A percentile compares a stretch with the other conserved stretches of the same genome.
Evolutionary conservation across 1,140 invertebrate species (phyloP).

Genomic region (Maconellicoccus hirsutus): DNA sequence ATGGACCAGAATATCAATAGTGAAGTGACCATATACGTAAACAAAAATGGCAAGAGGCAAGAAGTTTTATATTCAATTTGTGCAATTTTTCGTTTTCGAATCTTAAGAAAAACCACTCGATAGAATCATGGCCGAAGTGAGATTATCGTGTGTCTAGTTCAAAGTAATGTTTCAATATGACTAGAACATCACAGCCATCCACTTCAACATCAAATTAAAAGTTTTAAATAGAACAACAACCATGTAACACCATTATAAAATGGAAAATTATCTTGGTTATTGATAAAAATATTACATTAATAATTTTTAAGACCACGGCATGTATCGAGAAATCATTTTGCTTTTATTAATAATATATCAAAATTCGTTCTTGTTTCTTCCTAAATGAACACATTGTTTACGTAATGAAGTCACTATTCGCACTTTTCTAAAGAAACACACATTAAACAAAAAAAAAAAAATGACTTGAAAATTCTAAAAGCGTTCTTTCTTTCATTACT

Average conservation of each 20-base stretch:
- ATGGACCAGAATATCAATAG: constrained; percentile 8
- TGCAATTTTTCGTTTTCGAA: background rate
- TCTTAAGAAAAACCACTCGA: no score
- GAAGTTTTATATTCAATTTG: background rate
- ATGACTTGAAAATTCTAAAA: background rate
- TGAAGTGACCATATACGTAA: background rate
- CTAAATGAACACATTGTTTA: background rate
- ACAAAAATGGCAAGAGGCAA: constrained; percentile 7
- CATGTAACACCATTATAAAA: no score
- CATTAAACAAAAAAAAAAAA: background rate
- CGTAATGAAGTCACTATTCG: background rate
- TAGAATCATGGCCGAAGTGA: background rate
- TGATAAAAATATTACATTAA: no score
- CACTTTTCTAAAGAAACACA: background rate
- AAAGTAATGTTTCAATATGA: background rate
- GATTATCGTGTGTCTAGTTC: background rate
- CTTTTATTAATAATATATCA: no score
- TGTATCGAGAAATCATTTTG: no score
- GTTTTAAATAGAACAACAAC: no score
- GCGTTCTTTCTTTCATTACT: background rate
- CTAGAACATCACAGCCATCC: background rate
- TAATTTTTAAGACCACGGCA: no score
- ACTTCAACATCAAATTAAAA: background rate
- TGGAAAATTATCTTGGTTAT: no score
- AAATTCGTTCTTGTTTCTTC: no score